Conservation (phyloP, 2,888 invertebrate genomes). For the Philonicus albiceps region DNA sequence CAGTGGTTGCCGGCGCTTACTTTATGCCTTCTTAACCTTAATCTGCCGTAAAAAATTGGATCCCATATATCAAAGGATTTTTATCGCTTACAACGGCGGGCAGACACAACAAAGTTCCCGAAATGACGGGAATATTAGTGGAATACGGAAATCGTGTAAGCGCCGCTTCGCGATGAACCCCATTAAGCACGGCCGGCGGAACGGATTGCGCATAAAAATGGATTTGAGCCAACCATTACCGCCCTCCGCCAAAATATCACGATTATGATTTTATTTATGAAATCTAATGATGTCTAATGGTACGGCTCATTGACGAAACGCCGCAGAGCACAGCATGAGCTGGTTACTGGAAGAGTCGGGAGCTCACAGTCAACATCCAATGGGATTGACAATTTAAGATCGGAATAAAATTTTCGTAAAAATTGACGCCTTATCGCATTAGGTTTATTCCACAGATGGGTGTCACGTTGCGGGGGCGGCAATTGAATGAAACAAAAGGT, state of each 20-base stretch:
- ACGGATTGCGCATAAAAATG: conserved; percentile 32
- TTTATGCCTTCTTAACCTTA: conserved; percentile 42
- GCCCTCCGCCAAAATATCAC: background rate
- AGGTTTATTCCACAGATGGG: background rate
- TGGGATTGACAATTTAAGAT: conserved; percentile 20
- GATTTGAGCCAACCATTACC: conserved; percentile 17
- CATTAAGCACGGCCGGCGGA: conserved; percentile 21
- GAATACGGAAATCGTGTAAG: background rate
- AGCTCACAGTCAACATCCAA: background rate
- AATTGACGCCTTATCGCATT: conserved; percentile 20
- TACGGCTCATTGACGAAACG: background rate
- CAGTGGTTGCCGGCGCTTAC: background rate
- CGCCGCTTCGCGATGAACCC: conserved; percentile 2
- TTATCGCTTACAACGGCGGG: conserved; percentile 7
- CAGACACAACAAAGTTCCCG: background rate
- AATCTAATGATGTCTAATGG: conserved; percentile 32
- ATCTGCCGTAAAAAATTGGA: conserved; percentile 42
- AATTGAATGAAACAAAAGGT: background rate
- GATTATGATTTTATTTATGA: conserved; percentile 35
- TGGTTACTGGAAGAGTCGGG: background rate
- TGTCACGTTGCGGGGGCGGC: background rate
- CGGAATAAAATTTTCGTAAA: conserved; percentile 22
- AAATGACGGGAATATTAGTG: conserved; percentile 17
- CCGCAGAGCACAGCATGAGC: background rate
- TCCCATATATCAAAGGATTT: conserved; percentile 40